phyloP scores from a whole-genome alignment of 1,140 invertebrate species.

The Drosophila takahashii region DNA sequence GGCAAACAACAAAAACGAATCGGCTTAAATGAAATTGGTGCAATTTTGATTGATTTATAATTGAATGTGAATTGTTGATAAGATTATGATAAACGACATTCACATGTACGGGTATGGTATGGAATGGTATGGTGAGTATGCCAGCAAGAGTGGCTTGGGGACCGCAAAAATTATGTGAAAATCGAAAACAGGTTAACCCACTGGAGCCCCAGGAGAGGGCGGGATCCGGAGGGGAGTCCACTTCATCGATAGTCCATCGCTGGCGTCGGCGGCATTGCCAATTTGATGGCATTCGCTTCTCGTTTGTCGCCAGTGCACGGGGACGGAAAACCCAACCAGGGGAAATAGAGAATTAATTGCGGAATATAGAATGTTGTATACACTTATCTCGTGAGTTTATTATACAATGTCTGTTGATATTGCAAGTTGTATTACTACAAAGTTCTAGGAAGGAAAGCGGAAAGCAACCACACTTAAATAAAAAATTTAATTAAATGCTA shows the following conservation, averaged over 20 bases:
- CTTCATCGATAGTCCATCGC: conserved; percentile 51
- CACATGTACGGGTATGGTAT: conserved; percentile 40
- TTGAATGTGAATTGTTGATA: conserved; percentile 84
- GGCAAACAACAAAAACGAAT: conserved; percentile 61
- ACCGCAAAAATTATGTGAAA: conserved; percentile 39
- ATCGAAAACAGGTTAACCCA: conserved; percentile 73
- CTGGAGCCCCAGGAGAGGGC: conserved; percentile 7
- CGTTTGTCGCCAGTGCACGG: conserved; percentile 45
- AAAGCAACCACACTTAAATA: too few species aligned
- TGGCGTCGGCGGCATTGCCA: conserved; percentile 77
- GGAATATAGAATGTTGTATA: not conserved
- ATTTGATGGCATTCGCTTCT: conserved; percentile 64
- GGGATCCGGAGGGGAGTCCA: conserved; percentile 13
- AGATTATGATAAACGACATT: conserved; percentile 84
- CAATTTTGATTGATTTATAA: conserved; percentile 84
- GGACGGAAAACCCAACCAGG: conserved; percentile 17
- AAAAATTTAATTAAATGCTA: too few species aligned
- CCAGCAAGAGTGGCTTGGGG: not conserved
- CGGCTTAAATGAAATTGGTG: conserved; percentile 78
- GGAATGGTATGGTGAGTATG: conserved; percentile 7
- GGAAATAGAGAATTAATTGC: conserved; percentile 5
- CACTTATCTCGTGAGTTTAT: not conserved
- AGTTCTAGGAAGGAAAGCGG: too few species aligned
- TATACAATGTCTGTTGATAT: not conserved
- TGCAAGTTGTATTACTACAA: too few species aligned